Percentiles rank a stretch among this genome's conserved stretches.
phyloP scores from a whole-genome alignment of 2,113 vertebrate genomes.

The Sinocyclocheilus rhinocerous region DNA sequence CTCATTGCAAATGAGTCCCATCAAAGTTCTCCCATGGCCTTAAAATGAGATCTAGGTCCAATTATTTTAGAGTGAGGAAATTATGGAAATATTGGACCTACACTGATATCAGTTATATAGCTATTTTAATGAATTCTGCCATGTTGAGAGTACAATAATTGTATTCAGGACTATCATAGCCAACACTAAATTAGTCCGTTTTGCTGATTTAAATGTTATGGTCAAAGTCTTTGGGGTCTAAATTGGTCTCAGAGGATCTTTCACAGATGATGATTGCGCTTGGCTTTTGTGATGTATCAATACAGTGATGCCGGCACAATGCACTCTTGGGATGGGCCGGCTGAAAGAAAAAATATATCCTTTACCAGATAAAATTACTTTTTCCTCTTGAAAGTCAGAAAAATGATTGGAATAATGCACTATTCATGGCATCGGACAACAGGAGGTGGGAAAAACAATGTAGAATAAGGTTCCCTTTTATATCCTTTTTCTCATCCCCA shows the following conservation, averaged over 20 bases:
- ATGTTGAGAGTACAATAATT: conserved; percentile 51
- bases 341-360: conserved; percentile 61
- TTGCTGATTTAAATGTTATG: conserved; percentile 60
- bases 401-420: conserved; percentile 73
- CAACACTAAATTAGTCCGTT: conserved; percentile 40
- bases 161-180: conserved; percentile 50
- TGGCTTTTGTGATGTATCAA: conserved; percentile 72
- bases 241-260: conserved; percentile 68
- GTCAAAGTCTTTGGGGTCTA: conserved; percentile 63
- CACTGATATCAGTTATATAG: conserved; percentile 54
- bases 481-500: conserved; percentile 59
- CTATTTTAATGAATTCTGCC: conserved; percentile 51
- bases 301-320: conserved; percentile 65
- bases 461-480: conserved; percentile 60
- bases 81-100: conserved; percentile 53
- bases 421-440: conserved; percentile 68
- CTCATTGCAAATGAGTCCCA: conserved; percentile 57
- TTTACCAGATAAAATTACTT: conserved; percentile 79
- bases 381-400: conserved; percentile 70
- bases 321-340: conserved; percentile 55
- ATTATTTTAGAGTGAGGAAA: conserved; percentile 54
- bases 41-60: conserved; percentile 54
- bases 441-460: conserved; percentile 50
- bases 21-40: conserved; percentile 55
- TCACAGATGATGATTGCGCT: conserved; percentile 61